Conservation (phyloP, 2,113 vertebrate genomes). For the Dipodomys merriami region DNA sequence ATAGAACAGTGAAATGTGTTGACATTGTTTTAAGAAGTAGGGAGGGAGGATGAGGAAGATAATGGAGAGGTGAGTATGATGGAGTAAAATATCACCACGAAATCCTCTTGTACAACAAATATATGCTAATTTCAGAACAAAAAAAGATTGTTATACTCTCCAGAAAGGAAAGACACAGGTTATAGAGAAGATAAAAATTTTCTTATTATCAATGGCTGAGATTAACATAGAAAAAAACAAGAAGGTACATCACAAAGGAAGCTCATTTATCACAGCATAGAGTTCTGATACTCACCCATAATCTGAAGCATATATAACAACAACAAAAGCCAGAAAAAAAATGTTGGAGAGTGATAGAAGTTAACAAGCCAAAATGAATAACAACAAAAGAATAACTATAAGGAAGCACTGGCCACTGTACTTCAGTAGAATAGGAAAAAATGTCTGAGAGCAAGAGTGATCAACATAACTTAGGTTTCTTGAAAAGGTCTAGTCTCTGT, state of each 20-base stretch:
- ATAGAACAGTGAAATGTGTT: too few relatives aligned
- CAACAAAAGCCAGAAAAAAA: not conserved
- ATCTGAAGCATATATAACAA: not conserved
- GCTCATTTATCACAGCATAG: not conserved
- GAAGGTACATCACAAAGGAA: not conserved
- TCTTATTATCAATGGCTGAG: not conserved
- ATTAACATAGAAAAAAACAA: not conserved
- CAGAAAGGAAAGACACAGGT: not conserved
- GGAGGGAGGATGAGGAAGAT: too few relatives aligned
- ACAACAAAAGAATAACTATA: not conserved
- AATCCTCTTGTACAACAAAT: too few relatives aligned
- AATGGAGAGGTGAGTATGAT: too few relatives aligned
- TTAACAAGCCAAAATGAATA: not conserved
- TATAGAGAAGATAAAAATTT: not conserved
- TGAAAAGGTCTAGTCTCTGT: constrained; percentile 1
- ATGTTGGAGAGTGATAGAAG: not conserved
- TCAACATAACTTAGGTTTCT: constrained; percentile 26
- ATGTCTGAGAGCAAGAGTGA: not conserved
- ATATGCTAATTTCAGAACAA: too few relatives aligned
- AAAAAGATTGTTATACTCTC: not conserved
- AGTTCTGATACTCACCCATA: not conserved
- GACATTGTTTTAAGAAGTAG: too few relatives aligned
- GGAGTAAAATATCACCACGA: too few relatives aligned
- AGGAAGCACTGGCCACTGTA: not conserved
- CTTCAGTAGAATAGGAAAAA: not conserved